Evolutionary conservation across 2,888 invertebrate species (phyloP).

Genomic region (Lathronympha strigana): DNA sequence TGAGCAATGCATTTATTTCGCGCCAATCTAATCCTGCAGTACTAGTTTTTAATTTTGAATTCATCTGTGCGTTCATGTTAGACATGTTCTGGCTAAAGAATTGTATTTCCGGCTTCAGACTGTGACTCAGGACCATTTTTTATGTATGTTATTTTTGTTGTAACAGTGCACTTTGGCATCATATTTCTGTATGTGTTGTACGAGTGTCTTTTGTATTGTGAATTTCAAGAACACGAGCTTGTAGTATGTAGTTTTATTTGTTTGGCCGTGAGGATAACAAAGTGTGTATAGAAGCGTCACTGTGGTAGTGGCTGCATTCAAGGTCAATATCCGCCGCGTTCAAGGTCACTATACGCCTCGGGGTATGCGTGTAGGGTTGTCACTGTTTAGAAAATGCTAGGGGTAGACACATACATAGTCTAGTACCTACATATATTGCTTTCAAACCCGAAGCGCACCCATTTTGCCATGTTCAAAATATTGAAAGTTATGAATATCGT

Average conservation of each 20-base stretch:
- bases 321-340: background rate
- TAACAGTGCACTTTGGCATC: constrained; percentile 68
- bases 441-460: background rate
- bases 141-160: constrained; percentile 62
- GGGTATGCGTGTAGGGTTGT: background rate
- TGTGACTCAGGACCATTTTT: constrained; percentile 82
- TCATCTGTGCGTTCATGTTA: constrained; percentile 71
- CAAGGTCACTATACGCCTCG: background rate
- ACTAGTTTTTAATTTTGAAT: constrained; percentile 56
- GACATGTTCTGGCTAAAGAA: constrained; percentile 45
- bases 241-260: constrained; percentile 66
- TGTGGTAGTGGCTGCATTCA: background rate
- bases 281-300: constrained; percentile 12
- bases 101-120: constrained; percentile 75
- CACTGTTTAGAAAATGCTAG: background rate
- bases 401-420: background rate
- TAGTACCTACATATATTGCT: background rate
- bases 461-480: background rate
- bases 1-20: constrained; percentile 30
- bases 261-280: constrained; percentile 41
- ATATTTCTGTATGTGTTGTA: constrained; percentile 59
- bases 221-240: constrained; percentile 70
- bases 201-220: constrained; percentile 65
- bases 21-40: constrained; percentile 71
- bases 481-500: background rate